phyloP scores from a whole-genome alignment of 2,113 vertebrate genomes.

The Thinocorus orbignyianus region DNA sequence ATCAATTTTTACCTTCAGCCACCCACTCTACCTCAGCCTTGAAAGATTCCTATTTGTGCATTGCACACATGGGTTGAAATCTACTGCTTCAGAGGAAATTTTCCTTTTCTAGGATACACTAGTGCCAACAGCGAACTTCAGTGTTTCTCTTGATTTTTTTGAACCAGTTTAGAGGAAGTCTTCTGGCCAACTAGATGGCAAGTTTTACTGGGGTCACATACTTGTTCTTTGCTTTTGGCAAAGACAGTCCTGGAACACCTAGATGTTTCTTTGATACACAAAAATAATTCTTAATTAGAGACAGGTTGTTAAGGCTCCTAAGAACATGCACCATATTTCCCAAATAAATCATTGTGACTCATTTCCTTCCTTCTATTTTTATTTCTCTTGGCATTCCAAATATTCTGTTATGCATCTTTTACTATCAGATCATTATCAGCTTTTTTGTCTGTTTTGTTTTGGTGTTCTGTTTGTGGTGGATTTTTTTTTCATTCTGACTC shows the following conservation, averaged over 20 bases:
- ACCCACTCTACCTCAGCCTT: background rate
- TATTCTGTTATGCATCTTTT: background rate
- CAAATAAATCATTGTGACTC: background rate
- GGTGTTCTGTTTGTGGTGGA: too few relatives aligned
- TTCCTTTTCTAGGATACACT: background rate
- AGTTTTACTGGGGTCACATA: background rate
- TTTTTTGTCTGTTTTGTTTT: rapidly evolving
- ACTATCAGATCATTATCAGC: background rate
- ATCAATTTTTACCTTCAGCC: background rate
- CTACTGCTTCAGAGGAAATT: background rate
- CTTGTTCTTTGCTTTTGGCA: background rate
- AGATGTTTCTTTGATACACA: background rate
- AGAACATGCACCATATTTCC: background rate
- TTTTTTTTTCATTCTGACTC: background rate
- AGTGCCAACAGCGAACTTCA: background rate
- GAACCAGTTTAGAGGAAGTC: background rate
- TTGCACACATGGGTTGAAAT: background rate
- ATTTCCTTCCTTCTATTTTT: background rate
- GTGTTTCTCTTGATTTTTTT: background rate
- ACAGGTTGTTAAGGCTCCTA: background rate
- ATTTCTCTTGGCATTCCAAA: background rate
- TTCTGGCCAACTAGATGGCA: background rate
- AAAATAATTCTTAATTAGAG: background rate
- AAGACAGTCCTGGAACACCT: background rate
- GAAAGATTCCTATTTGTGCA: background rate